phyloP scores from a whole-genome alignment of 2,797 vertebrate species.

The Linurgus olivaceus region DNA sequence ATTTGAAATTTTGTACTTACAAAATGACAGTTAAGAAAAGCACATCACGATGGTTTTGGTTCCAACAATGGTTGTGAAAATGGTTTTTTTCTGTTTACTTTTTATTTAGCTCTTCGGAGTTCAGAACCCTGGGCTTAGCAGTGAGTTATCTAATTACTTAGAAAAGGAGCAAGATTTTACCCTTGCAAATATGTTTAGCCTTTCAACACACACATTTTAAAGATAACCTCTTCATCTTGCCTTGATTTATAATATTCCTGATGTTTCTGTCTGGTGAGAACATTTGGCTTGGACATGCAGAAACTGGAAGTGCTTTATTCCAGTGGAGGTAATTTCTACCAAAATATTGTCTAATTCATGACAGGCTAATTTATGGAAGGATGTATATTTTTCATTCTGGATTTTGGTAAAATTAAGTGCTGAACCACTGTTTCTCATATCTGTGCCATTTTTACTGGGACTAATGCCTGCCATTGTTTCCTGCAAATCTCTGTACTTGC shows the following conservation, averaged over 20 bases:
- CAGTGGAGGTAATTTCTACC: background rate
- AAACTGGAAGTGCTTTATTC: background rate
- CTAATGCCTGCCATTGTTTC: background rate
- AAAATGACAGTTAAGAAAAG: background rate
- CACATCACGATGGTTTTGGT: accelerated
- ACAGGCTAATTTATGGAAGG: background rate
- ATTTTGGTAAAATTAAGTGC: background rate
- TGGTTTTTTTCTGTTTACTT: background rate
- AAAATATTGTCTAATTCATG: background rate
- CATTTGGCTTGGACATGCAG: background rate
- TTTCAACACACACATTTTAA: background rate
- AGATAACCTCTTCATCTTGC: background rate
- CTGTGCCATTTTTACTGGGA: background rate
- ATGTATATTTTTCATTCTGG: background rate
- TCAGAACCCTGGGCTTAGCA: background rate
- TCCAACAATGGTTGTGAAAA: background rate
- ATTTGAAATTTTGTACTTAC: background rate
- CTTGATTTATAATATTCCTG: background rate
- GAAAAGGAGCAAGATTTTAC: background rate
- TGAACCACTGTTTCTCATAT: background rate
- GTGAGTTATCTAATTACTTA: background rate
- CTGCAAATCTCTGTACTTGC: background rate
- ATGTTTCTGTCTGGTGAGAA: background rate
- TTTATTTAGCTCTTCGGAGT: background rate
- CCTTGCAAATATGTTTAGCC: background rate